Conservation (phyloP, 2,797 vertebrate genomes). For the Vireo griseus region DNA sequence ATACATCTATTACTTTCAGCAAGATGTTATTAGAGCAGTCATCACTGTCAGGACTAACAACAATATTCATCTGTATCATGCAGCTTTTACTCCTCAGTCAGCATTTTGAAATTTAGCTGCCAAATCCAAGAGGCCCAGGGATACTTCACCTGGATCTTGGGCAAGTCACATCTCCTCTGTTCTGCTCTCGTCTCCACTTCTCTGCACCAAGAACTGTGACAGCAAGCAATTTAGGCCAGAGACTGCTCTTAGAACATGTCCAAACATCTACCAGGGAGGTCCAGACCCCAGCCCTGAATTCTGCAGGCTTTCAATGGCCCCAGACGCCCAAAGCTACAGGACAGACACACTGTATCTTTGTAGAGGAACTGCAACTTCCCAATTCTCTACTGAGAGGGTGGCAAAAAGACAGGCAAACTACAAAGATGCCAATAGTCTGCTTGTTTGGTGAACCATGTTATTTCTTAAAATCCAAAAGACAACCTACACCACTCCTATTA, state of each 20-base stretch:
- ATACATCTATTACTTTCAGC: background rate
- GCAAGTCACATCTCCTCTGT: background rate
- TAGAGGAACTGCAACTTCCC: accelerated
- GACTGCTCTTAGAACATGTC: accelerated
- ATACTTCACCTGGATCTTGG: background rate
- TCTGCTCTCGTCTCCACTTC: background rate
- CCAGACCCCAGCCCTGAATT: background rate
- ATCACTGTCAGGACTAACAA: background rate
- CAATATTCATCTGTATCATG: background rate
- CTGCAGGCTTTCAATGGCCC: background rate
- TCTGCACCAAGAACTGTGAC: background rate
- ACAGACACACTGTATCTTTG: background rate
- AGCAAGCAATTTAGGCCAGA: background rate
- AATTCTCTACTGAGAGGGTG: background rate
- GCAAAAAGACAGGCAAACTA: background rate
- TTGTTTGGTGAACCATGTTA: background rate
- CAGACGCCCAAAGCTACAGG: background rate
- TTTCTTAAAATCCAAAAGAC: background rate
- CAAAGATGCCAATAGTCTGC: background rate
- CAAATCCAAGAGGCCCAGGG: background rate
- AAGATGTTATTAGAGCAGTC: background rate
- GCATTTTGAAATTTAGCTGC: background rate
- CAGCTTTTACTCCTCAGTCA: background rate
- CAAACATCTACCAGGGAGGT: background rate
- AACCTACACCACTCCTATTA: background rate